Base-by-base conservation (phyloP, 2,113 vertebrate genomes). In the Caranx melampygus region DNA sequence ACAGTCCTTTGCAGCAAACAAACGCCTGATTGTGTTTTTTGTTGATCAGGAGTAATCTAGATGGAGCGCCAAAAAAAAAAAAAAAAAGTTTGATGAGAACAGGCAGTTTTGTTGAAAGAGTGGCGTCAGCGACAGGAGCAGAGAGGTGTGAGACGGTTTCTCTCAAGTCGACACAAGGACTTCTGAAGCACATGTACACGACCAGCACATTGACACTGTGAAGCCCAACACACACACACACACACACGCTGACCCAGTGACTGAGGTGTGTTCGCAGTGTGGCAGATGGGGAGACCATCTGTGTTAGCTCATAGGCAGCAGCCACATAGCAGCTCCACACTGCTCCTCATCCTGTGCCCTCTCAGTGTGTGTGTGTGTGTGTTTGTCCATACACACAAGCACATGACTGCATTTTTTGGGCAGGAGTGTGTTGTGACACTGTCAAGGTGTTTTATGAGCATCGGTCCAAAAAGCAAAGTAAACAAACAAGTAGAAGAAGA, bases 261-360 rank as follows among this genome's bases (percentile, higher is more conserved):
- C 78, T 62, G 79, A 72, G 83, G 87, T 85, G 82, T 58, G 58
- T 80, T 75, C 37, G 79, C 75, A 52, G 70, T 37, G 77, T 34
- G 55, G 78, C 88, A 90, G 85, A 91, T 88, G 86, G 87, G 59
- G 31, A 65, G 79, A 76, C 87, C 85, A 87, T 88, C 86, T 91
- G 92, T 88, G 91, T 87, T 81, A 66, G 75, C 75, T 79, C 71
- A 51, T 14, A 82, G 83, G 82, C 85, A 69, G 79, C 76, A 79
- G 77, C 73, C 67, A 66, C 75, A 65, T 57, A 49, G 75, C 80
- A 76, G 64, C 34, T 77, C 78, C 84, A 73, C 74, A 65, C 75
- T 73, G 59, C 59, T 78, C 63, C 60, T 68, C 52, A 65, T 85
- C 75, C 82, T 68, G 79, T 78, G 73, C 42, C 61, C 70, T 81